These are phyloP conservation scores for Perca fluviatilis DNA, from an alignment of 2,113 vertebrate genomes.

Conservation along the genomic window DNA sequence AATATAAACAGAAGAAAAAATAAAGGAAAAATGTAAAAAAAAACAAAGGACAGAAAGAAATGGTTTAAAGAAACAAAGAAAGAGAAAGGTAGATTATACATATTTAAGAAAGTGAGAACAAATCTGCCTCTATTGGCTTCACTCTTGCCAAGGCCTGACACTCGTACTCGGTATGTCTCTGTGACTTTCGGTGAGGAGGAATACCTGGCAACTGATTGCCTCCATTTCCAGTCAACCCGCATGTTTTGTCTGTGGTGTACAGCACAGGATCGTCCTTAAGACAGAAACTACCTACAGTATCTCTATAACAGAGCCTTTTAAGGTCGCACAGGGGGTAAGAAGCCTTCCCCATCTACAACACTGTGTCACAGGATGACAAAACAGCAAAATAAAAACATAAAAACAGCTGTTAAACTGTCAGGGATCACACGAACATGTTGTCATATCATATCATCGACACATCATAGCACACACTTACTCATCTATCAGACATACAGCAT, in stretches of 20 bases:
- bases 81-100: not conserved
- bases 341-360: not conserved
- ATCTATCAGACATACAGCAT: constrained; percentile 14
- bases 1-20: not conserved
- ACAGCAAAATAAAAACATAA: constrained; percentile 5
- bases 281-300: constrained; percentile 19
- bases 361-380: constrained; percentile 16
- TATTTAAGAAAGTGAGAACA: not conserved
- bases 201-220: constrained; percentile 31
- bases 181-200: not conserved
- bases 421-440: not conserved
- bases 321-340: constrained; percentile 3
- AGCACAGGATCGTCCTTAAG: not conserved
- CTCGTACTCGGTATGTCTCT: not conserved
- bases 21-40: too few relatives aligned
- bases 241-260: constrained; percentile 17
- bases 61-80: not conserved
- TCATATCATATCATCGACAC: constrained; percentile 21
- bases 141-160: not conserved
- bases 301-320: constrained; percentile 47
- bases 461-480: constrained; percentile 30
- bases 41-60: not conserved
- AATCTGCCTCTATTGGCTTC: not conserved
- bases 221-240: not conserved
- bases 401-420: constrained; percentile 42